phyloP scores from a whole-genome alignment of 1,140 invertebrate genomes.

The Alviniconcha marisindica region DNA sequence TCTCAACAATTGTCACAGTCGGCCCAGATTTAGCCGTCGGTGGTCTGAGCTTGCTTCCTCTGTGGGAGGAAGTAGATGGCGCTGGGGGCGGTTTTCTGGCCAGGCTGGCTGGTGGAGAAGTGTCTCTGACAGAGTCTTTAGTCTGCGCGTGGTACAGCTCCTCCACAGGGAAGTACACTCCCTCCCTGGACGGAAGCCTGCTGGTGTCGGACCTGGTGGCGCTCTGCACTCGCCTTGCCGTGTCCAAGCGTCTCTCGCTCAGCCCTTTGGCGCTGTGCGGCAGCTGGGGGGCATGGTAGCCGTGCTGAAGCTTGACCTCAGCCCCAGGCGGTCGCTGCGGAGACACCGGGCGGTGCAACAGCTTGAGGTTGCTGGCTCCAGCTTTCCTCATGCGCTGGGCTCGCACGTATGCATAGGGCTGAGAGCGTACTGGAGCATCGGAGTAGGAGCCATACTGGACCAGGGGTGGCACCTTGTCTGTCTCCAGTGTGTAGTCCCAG shows the following conservation, averaged over 20 bases:
- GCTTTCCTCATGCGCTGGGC: conserved; percentile 72
- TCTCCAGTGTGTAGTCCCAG: conserved; percentile 73
- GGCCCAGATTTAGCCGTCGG: conserved; percentile 55
- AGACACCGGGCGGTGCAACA: conserved; percentile 53
- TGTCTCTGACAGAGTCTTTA: conserved; percentile 4
- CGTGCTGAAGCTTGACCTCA: conserved; percentile 50
- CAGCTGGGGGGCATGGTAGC: conserved; percentile 60
- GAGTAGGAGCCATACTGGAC: conserved; percentile 70
- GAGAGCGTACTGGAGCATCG: conserved; percentile 66
- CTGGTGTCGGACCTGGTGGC: conserved; percentile 47
- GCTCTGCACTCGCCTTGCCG: conserved; percentile 66
- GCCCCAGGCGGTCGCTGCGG: not conserved
- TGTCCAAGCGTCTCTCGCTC: conserved; percentile 60
- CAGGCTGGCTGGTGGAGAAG: conserved; percentile 24
- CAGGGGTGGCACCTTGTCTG: conserved; percentile 70
- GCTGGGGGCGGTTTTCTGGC: conserved; percentile 40
- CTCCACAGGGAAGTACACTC: not conserved
- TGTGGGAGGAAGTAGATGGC: conserved; percentile 43
- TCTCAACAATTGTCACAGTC: conserved; percentile 56
- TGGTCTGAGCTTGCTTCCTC: conserved; percentile 47
- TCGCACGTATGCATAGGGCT: conserved; percentile 72
- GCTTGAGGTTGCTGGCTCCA: conserved; percentile 70
- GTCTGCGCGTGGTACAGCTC: not conserved
- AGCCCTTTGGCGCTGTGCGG: conserved; percentile 70
- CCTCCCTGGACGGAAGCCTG: conserved; percentile 7